These are phyloP conservation scores for Halichoeres trimaculatus DNA, from an alignment of 2,113 vertebrate species.

Conservation along the genomic window DNA sequence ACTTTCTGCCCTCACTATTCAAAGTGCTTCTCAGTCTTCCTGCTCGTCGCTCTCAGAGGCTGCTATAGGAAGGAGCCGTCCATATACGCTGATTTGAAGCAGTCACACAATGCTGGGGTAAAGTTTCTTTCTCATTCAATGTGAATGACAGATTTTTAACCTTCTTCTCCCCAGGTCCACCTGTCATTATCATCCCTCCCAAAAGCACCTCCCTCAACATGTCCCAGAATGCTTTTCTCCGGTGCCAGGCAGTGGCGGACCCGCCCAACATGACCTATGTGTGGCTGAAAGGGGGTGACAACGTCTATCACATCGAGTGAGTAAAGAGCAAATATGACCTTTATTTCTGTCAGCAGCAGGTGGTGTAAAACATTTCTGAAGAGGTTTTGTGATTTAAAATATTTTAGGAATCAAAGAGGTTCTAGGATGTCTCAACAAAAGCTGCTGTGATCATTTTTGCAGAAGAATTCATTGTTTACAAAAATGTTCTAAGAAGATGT, in stretches of 20 bases:
- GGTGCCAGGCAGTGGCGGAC: conserved; percentile 90
- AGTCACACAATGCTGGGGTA: no score
- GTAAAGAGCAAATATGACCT: conserved; percentile 19
- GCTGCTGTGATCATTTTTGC: no score
- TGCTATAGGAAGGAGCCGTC: no score
- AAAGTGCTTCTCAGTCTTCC: no score
- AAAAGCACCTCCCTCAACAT: conserved; percentile 87
- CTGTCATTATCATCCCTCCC: conserved; percentile 89
- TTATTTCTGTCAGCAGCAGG: not conserved
- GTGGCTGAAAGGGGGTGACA: conserved; percentile 88
- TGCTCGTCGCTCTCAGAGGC: no score
- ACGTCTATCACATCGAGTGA: conserved; percentile 92
- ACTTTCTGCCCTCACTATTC: not conserved
- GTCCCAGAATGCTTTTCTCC: conserved; percentile 90
- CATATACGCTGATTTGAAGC: no score
- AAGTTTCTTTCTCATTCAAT: not conserved
- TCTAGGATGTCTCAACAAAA: no score
- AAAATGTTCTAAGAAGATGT: no score
- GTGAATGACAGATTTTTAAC: not conserved
- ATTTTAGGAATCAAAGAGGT: no score
- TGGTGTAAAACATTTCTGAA: not conserved
- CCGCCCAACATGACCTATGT: conserved; percentile 96
- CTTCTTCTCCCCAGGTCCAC: conserved; percentile 82
- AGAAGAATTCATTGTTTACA: no score
- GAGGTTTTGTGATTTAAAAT: no score